Evolutionary conservation across 1,140 invertebrate genomes (phyloP), one percentile per base, ranked within the genome.

Genomic region (Drosophila chauvacae): DNA sequence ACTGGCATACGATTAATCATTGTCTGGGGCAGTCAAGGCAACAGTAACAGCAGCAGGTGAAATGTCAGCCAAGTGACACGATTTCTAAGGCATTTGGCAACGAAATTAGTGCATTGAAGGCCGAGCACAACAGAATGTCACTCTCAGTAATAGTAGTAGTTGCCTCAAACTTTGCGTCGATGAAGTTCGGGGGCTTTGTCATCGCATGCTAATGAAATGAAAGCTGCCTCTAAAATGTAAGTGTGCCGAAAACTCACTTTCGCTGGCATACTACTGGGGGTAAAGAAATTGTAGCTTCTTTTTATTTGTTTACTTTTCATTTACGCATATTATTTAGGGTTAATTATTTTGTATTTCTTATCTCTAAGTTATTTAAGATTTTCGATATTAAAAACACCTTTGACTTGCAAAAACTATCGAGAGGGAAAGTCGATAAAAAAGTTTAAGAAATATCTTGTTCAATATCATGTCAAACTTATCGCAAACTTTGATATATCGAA

Each of bases 1-100:
- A 72, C 55, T 47, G 58, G 60, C 70, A 26, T 50, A 57, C 69
- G 48, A 84, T 88, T 88, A 90, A 88, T 88, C 84, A 88, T 75
- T 81, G 75, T 68, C 77, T 65, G 39, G 41, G 66, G 50, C 77
- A 79, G 53, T 26, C 14, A 26, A 39, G 53, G 56, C 37, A 47
- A 35, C 73, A 74, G 39, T 28, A 57, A 44, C 35, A 55, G 18
- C 45, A 53, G 47, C 83, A 87, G 84, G 72, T 84, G 77, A 61
- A 76, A 70, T 76, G 80, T 69, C 80, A 71, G 64, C 47, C 53
- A 50, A 81, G 53, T 37, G 69, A 35, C 51, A 50, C 13, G 35
- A 45, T 33, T 28, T 18, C 23, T 16, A 14, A 56, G 65, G 53
- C 39, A 50, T 41, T 28, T 30, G 37, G 18, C 18, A 23, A 26